These are phyloP conservation scores for Chaetodon trifasciatus DNA, from an alignment of 2,797 vertebrate genomes.

Conservation along the genomic window DNA sequence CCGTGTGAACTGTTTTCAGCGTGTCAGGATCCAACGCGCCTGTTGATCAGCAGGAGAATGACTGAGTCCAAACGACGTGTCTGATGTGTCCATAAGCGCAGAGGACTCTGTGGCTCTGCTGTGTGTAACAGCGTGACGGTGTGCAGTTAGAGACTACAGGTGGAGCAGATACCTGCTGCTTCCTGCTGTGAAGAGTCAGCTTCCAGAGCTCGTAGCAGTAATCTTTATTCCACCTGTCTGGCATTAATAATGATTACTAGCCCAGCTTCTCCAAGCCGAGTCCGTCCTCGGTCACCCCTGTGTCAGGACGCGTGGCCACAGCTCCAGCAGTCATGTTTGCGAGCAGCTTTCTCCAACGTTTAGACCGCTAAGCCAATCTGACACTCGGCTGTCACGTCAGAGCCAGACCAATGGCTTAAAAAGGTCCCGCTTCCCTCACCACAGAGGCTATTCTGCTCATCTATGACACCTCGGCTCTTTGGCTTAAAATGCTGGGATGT, in stretches of 20 bases:
- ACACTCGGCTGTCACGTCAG: constrained; percentile 63
- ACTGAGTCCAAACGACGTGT: background rate
- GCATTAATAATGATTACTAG: background rate
- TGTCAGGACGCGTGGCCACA: background rate
- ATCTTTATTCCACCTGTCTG: background rate
- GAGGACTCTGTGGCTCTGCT: background rate
- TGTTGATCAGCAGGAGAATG: background rate
- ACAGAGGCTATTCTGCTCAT: constrained; percentile 28
- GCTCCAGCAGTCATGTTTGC: constrained; percentile 32
- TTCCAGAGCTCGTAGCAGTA: background rate
- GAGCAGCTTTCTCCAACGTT: constrained; percentile 35
- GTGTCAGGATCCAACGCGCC: background rate
- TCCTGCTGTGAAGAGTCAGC: background rate
- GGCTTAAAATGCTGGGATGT: background rate
- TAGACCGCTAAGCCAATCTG: constrained; percentile 55
- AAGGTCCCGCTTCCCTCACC: constrained; percentile 50
- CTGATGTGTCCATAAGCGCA: background rate
- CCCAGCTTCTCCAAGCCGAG: background rate
- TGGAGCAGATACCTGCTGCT: background rate
- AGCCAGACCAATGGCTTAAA: constrained; percentile 55
- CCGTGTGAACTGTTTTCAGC: background rate
- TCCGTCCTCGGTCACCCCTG: background rate
- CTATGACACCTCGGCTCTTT: background rate
- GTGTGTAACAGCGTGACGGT: no score
- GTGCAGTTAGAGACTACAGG: background rate